Evolutionary conservation across 2,797 vertebrate genomes (phyloP), one percentile per base, ranked within the genome.

Genomic region (Ctenopoma kingsleyae): DNA sequence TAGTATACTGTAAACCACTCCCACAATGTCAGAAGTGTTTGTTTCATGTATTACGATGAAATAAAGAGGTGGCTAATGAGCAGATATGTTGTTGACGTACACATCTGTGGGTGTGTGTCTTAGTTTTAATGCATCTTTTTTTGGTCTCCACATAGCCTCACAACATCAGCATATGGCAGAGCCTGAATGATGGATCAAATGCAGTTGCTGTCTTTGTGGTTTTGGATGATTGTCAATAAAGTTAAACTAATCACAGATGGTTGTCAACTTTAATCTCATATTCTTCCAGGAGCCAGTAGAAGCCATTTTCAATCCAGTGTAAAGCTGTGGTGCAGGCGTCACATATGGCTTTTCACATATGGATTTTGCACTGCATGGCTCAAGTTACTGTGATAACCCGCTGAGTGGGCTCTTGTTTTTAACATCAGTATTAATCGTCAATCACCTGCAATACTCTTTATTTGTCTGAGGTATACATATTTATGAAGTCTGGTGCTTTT

Each of bases 401-500:
- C 57, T 2, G 35, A 78, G 67, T 64, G 67, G 54, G 57, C 63
- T 54, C 73, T 84, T 80, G 72, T 83, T 89, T 91, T 83, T 73
- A 83, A 84, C 51, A 86, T 85, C 91, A 80, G 43, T 83, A 84
- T 90, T 87, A 86, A 87, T 92, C 80, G 27, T 79, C 78, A 75
- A 78, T 88, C 87, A 87, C 87, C 69, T 82, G 74, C 67, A 74
- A 55, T 81, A 75, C 67, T 82, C 76, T 64, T 63, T 80, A 73
- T 60, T 53, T 49, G 67, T 71, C 25, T 1, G 32, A 80, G 52
- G 73, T 76, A 87, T 93, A 76, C 89, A 92, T 93, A 91, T 94
- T 92, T 89, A 92, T 94, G 85, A 92, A 84, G 76, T 68, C 70
- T 77, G 77, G 77, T 76, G 77, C 72, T 69, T 85, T 84, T 44